Base-by-base conservation (phyloP, 2,113 vertebrate species). In the Ascaphus truei region DNA sequence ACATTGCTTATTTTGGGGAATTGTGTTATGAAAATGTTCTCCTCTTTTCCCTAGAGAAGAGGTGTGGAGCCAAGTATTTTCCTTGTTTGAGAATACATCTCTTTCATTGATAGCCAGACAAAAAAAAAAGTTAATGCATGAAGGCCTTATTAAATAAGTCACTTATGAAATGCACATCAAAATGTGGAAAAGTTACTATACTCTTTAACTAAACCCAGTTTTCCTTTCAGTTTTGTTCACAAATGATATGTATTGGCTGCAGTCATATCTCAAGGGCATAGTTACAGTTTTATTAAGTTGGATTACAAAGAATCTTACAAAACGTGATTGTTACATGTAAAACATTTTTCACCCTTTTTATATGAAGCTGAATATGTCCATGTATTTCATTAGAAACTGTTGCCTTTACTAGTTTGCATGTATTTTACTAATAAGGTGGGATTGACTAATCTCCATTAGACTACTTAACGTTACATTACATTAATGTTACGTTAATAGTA, bases 21-120 rank as follows among this genome's bases (percentile, higher is more conserved):
- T 59, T 68, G 36, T 68, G 41, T 68, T 68, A 59, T 59, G 41
- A 68, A 68, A 68, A 68, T 59, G 52, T 68, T 68, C 65, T 58
- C 37, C 39, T 48, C 55, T 36, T 33, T 36, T 68, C 55, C 41
- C 65, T 33, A 4, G 55, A 48, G 65, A 9, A 68, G 27, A 43
- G 41, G 37, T 68, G 41, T 47, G 25, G 53, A 58, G 65, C 65
- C 65, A 59, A 59, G 43, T 59, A 29, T 36, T 59, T 47, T 68
- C 53, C 30, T 58, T 9, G 29, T 33, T 39, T 36, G 27, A 58
- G 52, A 58, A 68, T 48, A 56, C 31, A 68, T 68, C 65, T 68
- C 65, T 68, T 68, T 68, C 65, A 68, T 68, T 68, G 53, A 68
- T 68, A 50, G 65, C 53, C 53, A 68, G 55, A 59, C 16, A 20